phyloP scores from a whole-genome alignment of 2,888 invertebrate genomes.

The Seira musarum region DNA sequence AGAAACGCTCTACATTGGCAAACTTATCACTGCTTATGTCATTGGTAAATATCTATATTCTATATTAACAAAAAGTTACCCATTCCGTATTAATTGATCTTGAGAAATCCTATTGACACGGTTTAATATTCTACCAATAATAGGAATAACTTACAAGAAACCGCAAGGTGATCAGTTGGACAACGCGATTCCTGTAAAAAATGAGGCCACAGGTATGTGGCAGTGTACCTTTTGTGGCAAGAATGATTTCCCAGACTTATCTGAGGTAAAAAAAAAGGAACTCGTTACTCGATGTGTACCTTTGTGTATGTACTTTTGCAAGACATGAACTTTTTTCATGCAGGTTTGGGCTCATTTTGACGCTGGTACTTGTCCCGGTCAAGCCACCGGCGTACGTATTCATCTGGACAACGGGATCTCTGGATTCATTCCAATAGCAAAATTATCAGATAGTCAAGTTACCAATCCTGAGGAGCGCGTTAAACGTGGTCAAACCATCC shows the following conservation, averaged over 20 bases:
- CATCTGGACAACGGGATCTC: slow-evolving; percentile 93
- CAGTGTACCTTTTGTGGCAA: slow-evolving; percentile 98
- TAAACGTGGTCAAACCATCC: slow-evolving; percentile 85
- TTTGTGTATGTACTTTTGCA: neutral
- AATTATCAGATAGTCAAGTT: slow-evolving; percentile 91
- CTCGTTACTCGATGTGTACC: neutral
- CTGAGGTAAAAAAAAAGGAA: slow-evolving; percentile 76
- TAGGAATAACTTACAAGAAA: slow-evolving; percentile 88
- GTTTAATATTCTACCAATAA: too few species aligned
- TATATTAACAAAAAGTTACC: too few species aligned
- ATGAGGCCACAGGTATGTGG: slow-evolving; percentile 96
- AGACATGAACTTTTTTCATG: slow-evolving; percentile 16
- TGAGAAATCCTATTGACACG: too few species aligned
- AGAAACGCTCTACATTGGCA: slow-evolving; percentile 92
- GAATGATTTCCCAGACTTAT: slow-evolving; percentile 95
- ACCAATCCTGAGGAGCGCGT: slow-evolving; percentile 95
- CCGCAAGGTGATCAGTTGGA: slow-evolving; percentile 95
- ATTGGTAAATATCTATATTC: slow-evolving; percentile 71
- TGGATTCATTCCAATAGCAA: slow-evolving; percentile 95
- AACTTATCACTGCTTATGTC: slow-evolving; percentile 88
- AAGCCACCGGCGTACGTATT: slow-evolving; percentile 92
- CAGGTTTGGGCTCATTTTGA: slow-evolving; percentile 98
- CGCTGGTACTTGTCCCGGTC: slow-evolving; percentile 94
- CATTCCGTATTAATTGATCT: slow-evolving; percentile 98
- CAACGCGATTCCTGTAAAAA: slow-evolving; percentile 95